Evolutionary conservation across 35 echinoderm and acorn worm genomes (phyloP).

Genomic region (Lytechinus variegatus): DNA sequence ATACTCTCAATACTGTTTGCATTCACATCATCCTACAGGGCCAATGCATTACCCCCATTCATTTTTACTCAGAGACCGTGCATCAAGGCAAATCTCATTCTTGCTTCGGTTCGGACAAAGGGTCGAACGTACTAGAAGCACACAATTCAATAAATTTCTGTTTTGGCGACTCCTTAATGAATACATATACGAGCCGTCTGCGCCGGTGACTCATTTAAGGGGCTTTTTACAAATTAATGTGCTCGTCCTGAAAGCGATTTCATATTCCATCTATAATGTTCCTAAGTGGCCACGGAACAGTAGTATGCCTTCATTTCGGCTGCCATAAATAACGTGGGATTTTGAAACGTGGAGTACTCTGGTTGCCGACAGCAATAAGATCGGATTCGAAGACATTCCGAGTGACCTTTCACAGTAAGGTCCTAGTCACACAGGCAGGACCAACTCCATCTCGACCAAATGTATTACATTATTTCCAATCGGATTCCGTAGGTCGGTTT

Average conservation of each 20-base stretch:
- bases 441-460: no score
- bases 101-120: background rate
- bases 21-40: background rate
- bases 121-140: background rate
- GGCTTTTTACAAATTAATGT: background rate
- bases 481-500: no score
- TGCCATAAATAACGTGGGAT: background rate
- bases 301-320: background rate
- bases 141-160: conserved; percentile 1
- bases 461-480: no score
- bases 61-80: background rate
- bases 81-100: background rate
- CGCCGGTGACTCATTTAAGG: background rate
- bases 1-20: background rate
- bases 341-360: background rate
- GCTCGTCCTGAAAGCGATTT: background rate
- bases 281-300: background rate
- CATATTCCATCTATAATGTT: background rate
- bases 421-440: no score
- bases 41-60: background rate
- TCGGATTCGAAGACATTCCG: background rate
- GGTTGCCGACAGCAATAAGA: background rate
- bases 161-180: background rate
- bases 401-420: background rate
- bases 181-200: background rate